Conservation (phyloP, 2,797 vertebrate genomes). For the Sebastolobus alascanus region DNA sequence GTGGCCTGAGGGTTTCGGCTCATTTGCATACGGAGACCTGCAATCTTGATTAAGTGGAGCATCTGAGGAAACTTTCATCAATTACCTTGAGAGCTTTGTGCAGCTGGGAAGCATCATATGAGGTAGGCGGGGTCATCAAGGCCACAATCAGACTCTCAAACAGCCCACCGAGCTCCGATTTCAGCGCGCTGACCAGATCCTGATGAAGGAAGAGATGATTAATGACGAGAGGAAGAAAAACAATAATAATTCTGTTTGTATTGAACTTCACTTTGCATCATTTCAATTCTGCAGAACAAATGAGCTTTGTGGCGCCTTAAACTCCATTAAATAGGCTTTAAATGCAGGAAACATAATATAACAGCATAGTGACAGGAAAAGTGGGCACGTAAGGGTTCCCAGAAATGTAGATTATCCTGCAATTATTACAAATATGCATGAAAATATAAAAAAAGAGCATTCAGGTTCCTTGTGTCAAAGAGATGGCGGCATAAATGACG, state of each 20-base stretch:
- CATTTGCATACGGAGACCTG: neutral
- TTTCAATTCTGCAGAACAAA: neutral
- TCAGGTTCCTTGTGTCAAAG: neutral
- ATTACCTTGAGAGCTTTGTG: slow-evolving; percentile 95
- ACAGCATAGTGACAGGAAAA: neutral
- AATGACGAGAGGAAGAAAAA: slow-evolving; percentile 4
- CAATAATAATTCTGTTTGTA: slow-evolving; percentile 6
- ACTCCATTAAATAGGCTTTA: neutral
- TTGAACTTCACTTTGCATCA: neutral
- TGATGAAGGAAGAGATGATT: slow-evolving; percentile 61
- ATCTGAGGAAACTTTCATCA: neutral
- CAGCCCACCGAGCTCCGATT: slow-evolving; percentile 93
- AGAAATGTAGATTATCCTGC: neutral
- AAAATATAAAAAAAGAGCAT: neutral
- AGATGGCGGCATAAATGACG: neutral
- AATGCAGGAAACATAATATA: neutral
- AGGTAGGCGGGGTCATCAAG: slow-evolving; percentile 88
- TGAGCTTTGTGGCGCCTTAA: too few species aligned
- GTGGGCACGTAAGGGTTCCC: neutral
- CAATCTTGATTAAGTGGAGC: neutral
- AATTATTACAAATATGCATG: neutral
- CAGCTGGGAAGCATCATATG: slow-evolving; percentile 91
- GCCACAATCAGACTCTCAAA: slow-evolving; percentile 92
- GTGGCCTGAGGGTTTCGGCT: neutral
- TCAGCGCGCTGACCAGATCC: slow-evolving; percentile 92